phyloP scores from a whole-genome alignment of 2,113 vertebrate genomes.

The Ahaetulla prasina region DNA sequence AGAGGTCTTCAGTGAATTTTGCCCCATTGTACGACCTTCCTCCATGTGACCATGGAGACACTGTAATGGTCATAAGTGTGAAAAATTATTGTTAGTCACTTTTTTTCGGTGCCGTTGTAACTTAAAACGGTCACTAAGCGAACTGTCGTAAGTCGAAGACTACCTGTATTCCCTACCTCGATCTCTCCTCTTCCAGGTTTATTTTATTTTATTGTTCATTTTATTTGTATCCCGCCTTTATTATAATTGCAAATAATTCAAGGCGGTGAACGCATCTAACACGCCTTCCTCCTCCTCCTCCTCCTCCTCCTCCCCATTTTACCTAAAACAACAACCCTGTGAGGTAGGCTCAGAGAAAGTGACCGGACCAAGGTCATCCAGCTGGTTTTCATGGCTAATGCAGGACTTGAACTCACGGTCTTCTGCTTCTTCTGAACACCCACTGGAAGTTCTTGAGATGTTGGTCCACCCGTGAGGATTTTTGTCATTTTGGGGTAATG shows the following conservation, averaged over 20 bases:
- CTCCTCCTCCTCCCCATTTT: too few relatives aligned
- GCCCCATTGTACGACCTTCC: too few relatives aligned
- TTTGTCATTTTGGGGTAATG: too few relatives aligned
- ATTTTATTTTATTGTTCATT: background rate
- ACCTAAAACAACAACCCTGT: background rate
- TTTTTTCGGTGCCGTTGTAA: background rate
- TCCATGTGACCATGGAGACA: background rate
- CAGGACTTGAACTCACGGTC: background rate
- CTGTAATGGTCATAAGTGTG: background rate
- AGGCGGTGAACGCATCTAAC: background rate
- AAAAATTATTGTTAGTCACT: accelerated
- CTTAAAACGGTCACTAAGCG: background rate
- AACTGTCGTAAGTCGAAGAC: background rate
- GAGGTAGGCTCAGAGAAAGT: background rate
- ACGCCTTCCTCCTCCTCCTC: background rate
- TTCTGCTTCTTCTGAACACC: background rate
- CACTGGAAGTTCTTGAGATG: background rate
- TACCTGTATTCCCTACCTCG: background rate
- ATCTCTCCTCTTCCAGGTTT: background rate
- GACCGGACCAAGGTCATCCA: background rate
- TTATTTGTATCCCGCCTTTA: background rate
- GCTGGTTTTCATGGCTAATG: background rate
- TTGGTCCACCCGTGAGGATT: background rate
- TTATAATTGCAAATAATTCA: background rate
- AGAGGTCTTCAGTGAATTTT: too few relatives aligned